Evolutionary conservation across 2,797 vertebrate species (phyloP).

Genomic region (Psittacula derbiana): DNA sequence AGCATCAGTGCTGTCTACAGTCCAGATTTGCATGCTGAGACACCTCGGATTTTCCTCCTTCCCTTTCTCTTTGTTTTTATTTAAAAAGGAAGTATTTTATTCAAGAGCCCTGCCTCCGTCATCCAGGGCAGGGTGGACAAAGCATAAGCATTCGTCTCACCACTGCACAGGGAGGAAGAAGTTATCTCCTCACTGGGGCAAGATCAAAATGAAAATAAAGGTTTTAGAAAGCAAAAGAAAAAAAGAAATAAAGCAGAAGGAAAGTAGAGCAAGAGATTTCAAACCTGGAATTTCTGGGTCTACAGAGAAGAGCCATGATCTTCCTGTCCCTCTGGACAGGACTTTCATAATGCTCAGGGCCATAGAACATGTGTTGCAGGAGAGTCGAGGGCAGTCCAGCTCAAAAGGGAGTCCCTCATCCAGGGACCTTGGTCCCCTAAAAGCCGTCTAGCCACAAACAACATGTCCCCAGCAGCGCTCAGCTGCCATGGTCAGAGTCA

Average conservation of each 20-base stretch:
- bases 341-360: background rate
- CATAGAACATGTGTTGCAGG: rapidly evolving
- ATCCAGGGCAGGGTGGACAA: rapidly evolving
- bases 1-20: rapidly evolving
- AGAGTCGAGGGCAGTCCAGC: background rate
- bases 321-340: background rate
- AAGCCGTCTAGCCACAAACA: background rate
- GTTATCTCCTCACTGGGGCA: background rate
- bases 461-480: background rate
- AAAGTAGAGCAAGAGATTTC: background rate
- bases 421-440: rapidly evolving
- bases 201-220: background rate
- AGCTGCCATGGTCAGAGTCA: too few relatives aligned
- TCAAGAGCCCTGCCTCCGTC: background rate
- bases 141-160: too few relatives aligned
- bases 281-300: too few relatives aligned
- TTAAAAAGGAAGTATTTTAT: background rate
- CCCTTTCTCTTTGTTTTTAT: too few relatives aligned
- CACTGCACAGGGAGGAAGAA: rapidly evolving
- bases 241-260: background rate
- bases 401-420: background rate
- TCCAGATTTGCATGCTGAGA: background rate
- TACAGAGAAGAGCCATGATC: background rate
- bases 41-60: background rate
- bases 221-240: background rate